phyloP scores from a whole-genome alignment of 2,888 invertebrate species.

The Furcula furcula region DNA sequence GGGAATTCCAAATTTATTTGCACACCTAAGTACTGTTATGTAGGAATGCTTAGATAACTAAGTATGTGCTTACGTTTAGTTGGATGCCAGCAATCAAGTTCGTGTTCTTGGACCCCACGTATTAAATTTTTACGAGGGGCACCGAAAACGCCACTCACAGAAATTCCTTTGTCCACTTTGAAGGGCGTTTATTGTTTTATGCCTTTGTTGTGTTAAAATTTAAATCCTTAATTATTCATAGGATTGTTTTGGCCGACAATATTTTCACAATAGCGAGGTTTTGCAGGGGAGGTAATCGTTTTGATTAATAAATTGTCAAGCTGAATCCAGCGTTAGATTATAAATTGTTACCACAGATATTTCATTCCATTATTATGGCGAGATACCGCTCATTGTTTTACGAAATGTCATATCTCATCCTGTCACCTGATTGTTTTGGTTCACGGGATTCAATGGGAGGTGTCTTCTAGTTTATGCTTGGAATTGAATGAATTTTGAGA shows the following conservation, averaged over 20 bases:
- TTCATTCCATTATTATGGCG: constrained; percentile 75
- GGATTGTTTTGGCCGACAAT: constrained; percentile 78
- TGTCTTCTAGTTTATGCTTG: constrained; percentile 40
- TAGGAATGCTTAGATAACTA: constrained; percentile 24
- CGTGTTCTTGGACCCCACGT: constrained; percentile 43
- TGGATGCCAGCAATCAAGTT: constrained; percentile 38
- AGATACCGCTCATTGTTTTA: constrained; percentile 77
- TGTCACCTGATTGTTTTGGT: constrained; percentile 77
- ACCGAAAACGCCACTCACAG: constrained; percentile 69
- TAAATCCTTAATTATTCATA: constrained; percentile 82
- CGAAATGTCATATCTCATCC: constrained; percentile 76
- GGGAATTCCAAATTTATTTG: too few relatives aligned
- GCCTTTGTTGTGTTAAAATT: constrained; percentile 78
- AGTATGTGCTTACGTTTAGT: constrained; percentile 41
- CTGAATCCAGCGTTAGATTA: constrained; percentile 79
- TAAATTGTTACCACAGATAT: constrained; percentile 81
- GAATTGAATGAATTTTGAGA: constrained; percentile 34
- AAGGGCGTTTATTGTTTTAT: constrained; percentile 77
- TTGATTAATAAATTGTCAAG: constrained; percentile 82
- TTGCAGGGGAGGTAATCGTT: constrained; percentile 77
- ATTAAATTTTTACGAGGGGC: constrained; percentile 62
- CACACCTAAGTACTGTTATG: too few relatives aligned
- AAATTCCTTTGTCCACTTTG: constrained; percentile 75
- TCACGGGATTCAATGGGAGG: constrained; percentile 47
- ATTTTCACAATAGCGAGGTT: constrained; percentile 78